Percentiles rank a stretch among this genome's conserved stretches.
Evolutionary conservation across 2,797 vertebrate genomes (phyloP).

Genomic region (Naso thynnoides): DNA sequence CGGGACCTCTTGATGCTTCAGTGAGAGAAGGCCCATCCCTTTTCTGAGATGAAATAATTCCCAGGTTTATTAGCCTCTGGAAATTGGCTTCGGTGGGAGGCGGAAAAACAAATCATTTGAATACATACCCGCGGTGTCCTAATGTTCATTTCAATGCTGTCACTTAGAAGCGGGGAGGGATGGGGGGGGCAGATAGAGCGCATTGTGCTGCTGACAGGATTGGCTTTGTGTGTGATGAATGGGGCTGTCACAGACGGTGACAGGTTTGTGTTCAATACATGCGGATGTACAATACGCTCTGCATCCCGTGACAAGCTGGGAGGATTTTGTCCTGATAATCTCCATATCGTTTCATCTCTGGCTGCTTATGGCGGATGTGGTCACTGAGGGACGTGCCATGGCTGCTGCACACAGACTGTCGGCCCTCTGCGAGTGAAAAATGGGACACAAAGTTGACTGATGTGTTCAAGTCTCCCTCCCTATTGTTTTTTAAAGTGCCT

Average conservation of each 20-base stretch:
- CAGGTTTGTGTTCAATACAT: slow-evolving; percentile 88
- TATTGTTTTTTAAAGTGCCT: slow-evolving; percentile 43
- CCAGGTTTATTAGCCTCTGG: slow-evolving; percentile 81
- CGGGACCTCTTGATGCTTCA: slow-evolving; percentile 40
- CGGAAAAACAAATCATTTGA: slow-evolving; percentile 82
- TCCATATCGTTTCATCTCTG: slow-evolving; percentile 83
- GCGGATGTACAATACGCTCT: slow-evolving; percentile 87
- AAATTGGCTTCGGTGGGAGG: slow-evolving; percentile 81
- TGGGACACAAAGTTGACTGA: slow-evolving; percentile 64
- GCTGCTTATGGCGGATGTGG: slow-evolving; percentile 78
- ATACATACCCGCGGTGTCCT: slow-evolving; percentile 77
- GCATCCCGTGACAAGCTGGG: slow-evolving; percentile 85
- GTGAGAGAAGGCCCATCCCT: slow-evolving; percentile 21
- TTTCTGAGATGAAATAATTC: slow-evolving; percentile 70
- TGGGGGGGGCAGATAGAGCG: slow-evolving; percentile 63
- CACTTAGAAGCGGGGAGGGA: slow-evolving; percentile 78
- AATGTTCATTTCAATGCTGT: slow-evolving; percentile 85
- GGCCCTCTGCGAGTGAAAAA: slow-evolving; percentile 50
- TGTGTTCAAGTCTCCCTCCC: slow-evolving; percentile 34
- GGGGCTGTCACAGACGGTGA: slow-evolving; percentile 86
- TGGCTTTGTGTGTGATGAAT: slow-evolving; percentile 89
- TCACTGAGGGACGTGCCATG: slow-evolving; percentile 75
- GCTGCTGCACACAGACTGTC: slow-evolving; percentile 64
- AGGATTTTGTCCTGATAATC: slow-evolving; percentile 85
- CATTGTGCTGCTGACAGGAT: slow-evolving; percentile 84